Percentiles rank a stretch among this genome's conserved stretches.
These are phyloP conservation scores for Dicrurus megarhynchus DNA, from an alignment of 2,113 vertebrate species.

Conservation along the genomic window DNA sequence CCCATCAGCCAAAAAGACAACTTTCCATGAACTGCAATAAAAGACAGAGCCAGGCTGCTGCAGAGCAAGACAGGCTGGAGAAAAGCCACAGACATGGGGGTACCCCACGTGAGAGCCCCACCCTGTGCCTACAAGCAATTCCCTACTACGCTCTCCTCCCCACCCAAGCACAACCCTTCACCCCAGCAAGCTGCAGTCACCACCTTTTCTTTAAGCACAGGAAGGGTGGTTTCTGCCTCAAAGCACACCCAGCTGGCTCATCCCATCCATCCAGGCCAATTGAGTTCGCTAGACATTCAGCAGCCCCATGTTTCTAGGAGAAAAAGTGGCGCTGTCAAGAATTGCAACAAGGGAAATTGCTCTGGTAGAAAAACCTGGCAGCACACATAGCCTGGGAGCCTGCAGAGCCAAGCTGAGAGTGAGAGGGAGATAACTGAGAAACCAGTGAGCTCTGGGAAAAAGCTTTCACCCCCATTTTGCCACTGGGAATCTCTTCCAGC, in stretches of 20 bases:
- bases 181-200: not conserved
- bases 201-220: not conserved
- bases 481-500: not conserved
- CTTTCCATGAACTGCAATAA: not conserved
- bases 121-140: not conserved
- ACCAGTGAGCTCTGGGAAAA: not conserved
- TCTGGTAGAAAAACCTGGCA: constrained; percentile 35
- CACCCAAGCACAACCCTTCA: not conserved
- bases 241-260: not conserved
- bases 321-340: constrained; percentile 56
- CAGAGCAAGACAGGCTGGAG: not conserved
- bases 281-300: not conserved
- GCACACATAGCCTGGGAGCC: not conserved
- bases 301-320: constrained; percentile 16
- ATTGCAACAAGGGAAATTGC: constrained; percentile 29
- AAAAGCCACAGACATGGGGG: not conserved
- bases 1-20: not conserved
- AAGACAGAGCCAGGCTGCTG: not conserved
- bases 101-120: rapidly evolving
- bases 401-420: not conserved
- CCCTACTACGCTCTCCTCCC: not conserved
- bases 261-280: constrained; percentile 44
- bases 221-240: not conserved
- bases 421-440: not conserved
- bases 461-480: not conserved